Evolutionary conservation across 2,797 vertebrate genomes (phyloP).

Genomic region (Spondyliosoma cantharus): DNA sequence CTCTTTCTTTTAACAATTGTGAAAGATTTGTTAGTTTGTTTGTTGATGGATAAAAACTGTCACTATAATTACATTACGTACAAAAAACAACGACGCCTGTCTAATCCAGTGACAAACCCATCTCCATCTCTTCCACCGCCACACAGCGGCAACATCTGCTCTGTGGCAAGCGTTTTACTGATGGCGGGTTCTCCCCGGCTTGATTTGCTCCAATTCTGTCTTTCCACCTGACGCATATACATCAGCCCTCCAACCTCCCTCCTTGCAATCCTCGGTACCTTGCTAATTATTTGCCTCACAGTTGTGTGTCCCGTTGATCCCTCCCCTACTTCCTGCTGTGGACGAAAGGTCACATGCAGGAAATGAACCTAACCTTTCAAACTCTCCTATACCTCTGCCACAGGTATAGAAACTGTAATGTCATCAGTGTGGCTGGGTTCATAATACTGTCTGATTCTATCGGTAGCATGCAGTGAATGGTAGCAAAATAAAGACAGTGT

Average conservation of each 20-base stretch:
- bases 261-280: constrained; percentile 15
- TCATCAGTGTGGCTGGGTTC: not conserved
- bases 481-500: not conserved
- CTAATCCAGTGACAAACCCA: not conserved
- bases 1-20: not conserved
- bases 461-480: too few species aligned
- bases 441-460: not conserved
- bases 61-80: not conserved
- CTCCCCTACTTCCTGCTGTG: constrained; percentile 53
- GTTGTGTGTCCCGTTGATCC: constrained; percentile 48
- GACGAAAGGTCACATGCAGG: constrained; percentile 67
- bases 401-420: constrained; percentile 14
- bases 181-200: constrained; percentile 8
- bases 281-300: constrained; percentile 58
- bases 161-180: constrained; percentile 1
- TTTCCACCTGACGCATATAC: constrained; percentile 27
- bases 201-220: constrained; percentile 25
- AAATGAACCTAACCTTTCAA: constrained; percentile 66
- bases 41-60: not conserved
- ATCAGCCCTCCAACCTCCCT: constrained; percentile 21
- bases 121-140: not conserved
- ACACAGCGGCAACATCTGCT: constrained; percentile 33
- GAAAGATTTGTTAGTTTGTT: not conserved
- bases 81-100: constrained; percentile 5
- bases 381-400: constrained; percentile 28